Conservation (phyloP, 30 jellyfish, hydroid and myxozoan species). For the Turritopsis rubra region DNA sequence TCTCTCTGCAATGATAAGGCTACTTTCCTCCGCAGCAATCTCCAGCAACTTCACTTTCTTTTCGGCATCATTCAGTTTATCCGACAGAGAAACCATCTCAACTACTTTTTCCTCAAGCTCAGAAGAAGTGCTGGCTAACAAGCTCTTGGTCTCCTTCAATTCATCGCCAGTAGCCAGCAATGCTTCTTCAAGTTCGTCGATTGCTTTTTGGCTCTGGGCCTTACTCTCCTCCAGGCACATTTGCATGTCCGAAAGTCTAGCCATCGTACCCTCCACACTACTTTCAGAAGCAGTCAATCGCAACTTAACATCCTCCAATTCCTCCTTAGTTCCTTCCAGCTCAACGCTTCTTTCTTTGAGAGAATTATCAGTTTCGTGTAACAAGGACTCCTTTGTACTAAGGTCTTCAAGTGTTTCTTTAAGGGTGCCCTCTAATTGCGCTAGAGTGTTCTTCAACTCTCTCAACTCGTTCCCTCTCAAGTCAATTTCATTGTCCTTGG, state of each 20-base stretch:
- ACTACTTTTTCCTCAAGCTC: not conserved
- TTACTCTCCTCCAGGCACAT: not conserved
- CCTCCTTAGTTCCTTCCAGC: not conserved
- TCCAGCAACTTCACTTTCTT: not conserved
- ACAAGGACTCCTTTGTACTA: not conserved
- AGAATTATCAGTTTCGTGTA: not conserved
- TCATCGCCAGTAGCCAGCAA: not conserved
- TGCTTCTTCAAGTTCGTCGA: not conserved
- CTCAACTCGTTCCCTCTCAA: not conserved
- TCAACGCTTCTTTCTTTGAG: not conserved
- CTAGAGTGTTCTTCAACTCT: not conserved
- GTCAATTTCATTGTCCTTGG: not conserved
- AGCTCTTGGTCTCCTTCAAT: not conserved
- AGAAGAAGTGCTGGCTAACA: not conserved
- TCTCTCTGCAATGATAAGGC: slow-evolving; percentile 4
- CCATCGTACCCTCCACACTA: not conserved
- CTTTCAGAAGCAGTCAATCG: not conserved
- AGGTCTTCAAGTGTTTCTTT: not conserved
- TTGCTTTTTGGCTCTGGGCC: not conserved
- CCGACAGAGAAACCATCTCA: not conserved
- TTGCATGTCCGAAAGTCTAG: not conserved
- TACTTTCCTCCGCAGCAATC: not conserved
- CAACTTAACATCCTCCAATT: not conserved
- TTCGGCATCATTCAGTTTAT: not conserved
- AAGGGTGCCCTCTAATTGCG: not conserved